These are phyloP conservation scores for Tetanocera ferruginea DNA, from an alignment of 2,888 invertebrate species.

Conservation along the genomic window DNA sequence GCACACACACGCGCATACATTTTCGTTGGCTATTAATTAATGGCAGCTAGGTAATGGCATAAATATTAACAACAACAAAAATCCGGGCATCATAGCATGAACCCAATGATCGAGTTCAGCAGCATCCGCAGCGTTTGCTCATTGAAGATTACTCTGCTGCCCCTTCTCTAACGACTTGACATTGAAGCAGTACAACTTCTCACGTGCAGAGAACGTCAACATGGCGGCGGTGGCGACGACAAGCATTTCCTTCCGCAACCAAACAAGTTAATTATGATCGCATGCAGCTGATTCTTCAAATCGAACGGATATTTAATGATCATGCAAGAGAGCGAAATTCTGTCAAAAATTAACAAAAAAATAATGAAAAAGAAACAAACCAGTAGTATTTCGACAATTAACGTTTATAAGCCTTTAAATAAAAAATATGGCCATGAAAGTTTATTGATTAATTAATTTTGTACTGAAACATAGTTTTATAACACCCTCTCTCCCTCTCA, in stretches of 20 bases:
- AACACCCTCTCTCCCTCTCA: too few species aligned
- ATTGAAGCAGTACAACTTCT: neutral
- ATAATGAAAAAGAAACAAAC: too few species aligned
- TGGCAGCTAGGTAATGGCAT: neutral
- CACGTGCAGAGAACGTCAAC: neutral
- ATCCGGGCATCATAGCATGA: neutral
- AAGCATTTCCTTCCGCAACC: conserved; percentile 40
- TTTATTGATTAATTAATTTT: too few species aligned
- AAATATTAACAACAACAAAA: neutral
- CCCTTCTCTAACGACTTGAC: neutral
- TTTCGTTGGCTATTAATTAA: neutral
- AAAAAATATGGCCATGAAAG: too few species aligned
- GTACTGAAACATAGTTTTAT: too few species aligned
- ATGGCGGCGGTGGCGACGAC: neutral
- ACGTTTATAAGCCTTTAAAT: too few species aligned
- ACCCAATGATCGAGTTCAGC: conserved; percentile 36
- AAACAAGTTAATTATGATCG: conserved; percentile 16
- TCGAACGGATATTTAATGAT: neutral
- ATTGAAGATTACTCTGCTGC: neutral
- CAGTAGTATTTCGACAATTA: too few species aligned
- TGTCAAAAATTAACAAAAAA: too few species aligned
- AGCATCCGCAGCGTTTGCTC: conserved; percentile 38
- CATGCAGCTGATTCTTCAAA: neutral
- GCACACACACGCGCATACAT: neutral
- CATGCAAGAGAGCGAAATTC: too few species aligned